A percentile compares a stretch with the other conserved stretches of the same genome.
Evolutionary conservation across 2,113 vertebrate species (phyloP).

Genomic region (Halichoerus grypus): DNA sequence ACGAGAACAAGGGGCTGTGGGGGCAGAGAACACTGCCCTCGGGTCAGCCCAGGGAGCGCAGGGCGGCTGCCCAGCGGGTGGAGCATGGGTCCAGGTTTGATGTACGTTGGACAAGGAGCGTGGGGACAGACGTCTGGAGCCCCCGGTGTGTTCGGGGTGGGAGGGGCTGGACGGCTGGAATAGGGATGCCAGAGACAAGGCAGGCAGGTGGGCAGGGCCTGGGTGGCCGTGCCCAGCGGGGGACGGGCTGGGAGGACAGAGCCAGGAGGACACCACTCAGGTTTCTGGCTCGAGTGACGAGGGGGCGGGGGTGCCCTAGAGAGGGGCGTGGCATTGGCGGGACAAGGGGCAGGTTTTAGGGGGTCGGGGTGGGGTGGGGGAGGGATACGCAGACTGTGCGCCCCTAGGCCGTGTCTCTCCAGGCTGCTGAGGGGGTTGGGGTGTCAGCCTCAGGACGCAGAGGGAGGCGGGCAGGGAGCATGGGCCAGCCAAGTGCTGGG

Average conservation of each 20-base stretch:
- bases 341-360: not conserved
- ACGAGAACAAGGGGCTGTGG: not conserved
- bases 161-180: accelerated
- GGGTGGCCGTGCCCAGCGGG: accelerated
- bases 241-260: too few species aligned
- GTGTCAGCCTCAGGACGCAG: accelerated
- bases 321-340: not conserved
- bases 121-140: not conserved
- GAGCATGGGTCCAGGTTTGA: not conserved
- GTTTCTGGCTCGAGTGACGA: not conserved
- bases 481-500: accelerated
- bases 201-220: not conserved
- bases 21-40: not conserved
- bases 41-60: not conserved
- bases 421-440: not conserved
- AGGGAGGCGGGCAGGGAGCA: not conserved
- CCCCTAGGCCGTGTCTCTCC: accelerated
- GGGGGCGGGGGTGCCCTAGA: too few species aligned
- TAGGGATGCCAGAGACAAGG: not conserved
- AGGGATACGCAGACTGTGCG: not conserved
- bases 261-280: not conserved
- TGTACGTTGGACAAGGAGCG: too few species aligned
- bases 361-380: accelerated
- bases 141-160: accelerated
- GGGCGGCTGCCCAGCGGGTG: not conserved